Base-by-base conservation (phyloP, 2,113 vertebrate species). In the Prionailurus bengalensis region DNA sequence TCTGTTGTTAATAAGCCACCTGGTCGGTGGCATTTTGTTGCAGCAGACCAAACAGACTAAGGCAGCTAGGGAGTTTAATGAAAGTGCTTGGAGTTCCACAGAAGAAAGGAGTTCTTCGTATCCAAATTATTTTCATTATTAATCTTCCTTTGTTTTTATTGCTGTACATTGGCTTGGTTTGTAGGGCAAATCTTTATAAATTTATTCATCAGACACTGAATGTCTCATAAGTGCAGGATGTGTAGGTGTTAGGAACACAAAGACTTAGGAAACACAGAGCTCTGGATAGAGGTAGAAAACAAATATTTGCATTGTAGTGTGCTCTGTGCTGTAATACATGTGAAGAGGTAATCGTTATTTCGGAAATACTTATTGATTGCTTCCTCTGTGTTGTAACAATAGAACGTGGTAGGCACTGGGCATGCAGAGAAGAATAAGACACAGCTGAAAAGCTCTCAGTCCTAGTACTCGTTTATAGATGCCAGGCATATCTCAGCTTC, bases 101-200 rank as follows among this genome's bases (percentile, higher is more conserved):
- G 66, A 85, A 95, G 80, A 71, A 65, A 63, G 0, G 23, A 61
- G 27, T 85, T 86, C 15, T 85, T 95, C 61, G 3, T 55, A 63
- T 92, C 15, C 63, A 89, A 23, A 42, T 68, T 73, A 39, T 79
- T 87, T 73, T 71, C 10, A 7, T 84, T 87, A 16, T 79, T 82
- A 42, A 58, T 53, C n/a, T 66, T 36, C 42, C 42, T 89, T 80
- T 55, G 33, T 78, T 27, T 97, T 91, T 53, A 71, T 66, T 87
- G 39, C 70, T 16, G 27, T 79, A 14, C 45, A 45, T 78, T 61
- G 90, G 33, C 14, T 79, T 70, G 15, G 21, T 90, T 76, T 87
- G 27, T 92, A 78, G 81, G 80, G 90, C 51, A 88, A 85, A 71
- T 81, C 45, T 76, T 86, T 48, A 55, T 14, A 45, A 76, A 90